A percentile compares a stretch with the other conserved stretches of the same genome.
These are phyloP conservation scores for Agrochola macilenta DNA, from an alignment of 2,888 invertebrate genomes.

Conservation along the genomic window DNA sequence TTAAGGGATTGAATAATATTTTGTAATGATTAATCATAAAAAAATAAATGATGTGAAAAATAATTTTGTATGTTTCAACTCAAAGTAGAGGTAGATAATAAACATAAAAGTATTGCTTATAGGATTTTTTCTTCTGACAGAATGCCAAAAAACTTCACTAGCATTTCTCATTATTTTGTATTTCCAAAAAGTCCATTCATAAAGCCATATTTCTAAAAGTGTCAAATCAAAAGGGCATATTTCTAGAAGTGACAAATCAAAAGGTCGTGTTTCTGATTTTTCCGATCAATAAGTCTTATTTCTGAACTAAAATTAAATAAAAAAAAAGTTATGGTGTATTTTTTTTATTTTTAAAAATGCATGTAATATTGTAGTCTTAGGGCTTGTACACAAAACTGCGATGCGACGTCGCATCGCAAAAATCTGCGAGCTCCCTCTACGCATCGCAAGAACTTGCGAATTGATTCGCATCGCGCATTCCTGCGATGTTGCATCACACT, in stretches of 20 bases:
- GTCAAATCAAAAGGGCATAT: constrained; percentile 1
- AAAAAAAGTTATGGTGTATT: constrained; percentile 7
- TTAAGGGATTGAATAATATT: constrained; percentile 19
- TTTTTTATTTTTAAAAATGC: constrained; percentile 8
- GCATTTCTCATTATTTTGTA: constrained; percentile 19
- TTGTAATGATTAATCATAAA: constrained; percentile 20
- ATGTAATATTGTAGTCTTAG: constrained; percentile 7
- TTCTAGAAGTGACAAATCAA: neutral
- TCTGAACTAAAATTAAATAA: constrained; percentile 15
- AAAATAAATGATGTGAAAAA: constrained; percentile 26
- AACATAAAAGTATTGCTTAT: constrained; percentile 21
- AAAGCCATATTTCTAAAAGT: constrained; percentile 4
- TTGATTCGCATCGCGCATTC: no score
- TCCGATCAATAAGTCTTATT: constrained; percentile 17
- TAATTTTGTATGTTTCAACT: constrained; percentile 28
- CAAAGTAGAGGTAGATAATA: constrained; percentile 21
- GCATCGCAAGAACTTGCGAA: no score
- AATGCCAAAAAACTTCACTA: constrained; percentile 21
- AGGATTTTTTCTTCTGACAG: constrained; percentile 12
- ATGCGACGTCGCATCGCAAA: no score
- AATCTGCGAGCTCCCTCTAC: no score
- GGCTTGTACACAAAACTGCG: no score
- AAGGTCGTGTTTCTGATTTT: constrained; percentile 2
- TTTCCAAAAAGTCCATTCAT: constrained; percentile 20
- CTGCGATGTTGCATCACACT: no score